A percentile compares a stretch with the other conserved stretches of the same genome.
phyloP scores from a whole-genome alignment of 2,113 vertebrate species.

The Sarotherodon lohbergeri region DNA sequence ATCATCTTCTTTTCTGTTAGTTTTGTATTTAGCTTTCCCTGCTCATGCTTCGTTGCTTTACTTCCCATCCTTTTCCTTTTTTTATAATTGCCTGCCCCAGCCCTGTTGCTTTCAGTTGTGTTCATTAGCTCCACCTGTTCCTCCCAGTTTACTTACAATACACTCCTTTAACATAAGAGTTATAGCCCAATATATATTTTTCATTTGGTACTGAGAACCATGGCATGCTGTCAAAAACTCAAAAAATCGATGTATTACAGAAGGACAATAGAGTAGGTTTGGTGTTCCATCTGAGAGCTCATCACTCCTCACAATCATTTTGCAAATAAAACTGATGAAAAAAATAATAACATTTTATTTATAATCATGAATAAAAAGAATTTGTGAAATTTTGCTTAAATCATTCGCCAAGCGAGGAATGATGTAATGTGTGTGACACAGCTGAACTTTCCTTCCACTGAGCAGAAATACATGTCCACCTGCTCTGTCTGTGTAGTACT shows the following conservation, averaged over 20 bases:
- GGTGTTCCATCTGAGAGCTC: background rate
- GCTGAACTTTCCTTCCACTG: background rate
- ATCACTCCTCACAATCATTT: fast-evolving
- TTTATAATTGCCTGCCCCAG: background rate
- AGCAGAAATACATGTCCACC: background rate
- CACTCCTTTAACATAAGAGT: background rate
- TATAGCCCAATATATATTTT: background rate
- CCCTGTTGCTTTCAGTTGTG: background rate
- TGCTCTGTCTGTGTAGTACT: background rate
- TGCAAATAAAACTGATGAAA: background rate
- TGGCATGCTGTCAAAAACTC: background rate
- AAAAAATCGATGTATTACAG: background rate
- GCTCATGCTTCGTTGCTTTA: fast-evolving
- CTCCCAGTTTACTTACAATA: background rate
- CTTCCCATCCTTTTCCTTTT: background rate
- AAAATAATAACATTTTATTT: background rate
- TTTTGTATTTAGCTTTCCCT: background rate
- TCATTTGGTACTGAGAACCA: background rate
- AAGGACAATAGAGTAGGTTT: background rate
- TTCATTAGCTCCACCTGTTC: background rate
- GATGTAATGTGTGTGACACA: background rate
- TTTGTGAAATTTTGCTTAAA: background rate
- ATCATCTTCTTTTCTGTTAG: background rate
- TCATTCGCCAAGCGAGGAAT: background rate
- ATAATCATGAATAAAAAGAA: background rate